A percentile compares a stretch with the other conserved stretches of the same genome.
Conservation (phyloP, 2,113 vertebrate genomes). For the Lathamus discolor region DNA sequence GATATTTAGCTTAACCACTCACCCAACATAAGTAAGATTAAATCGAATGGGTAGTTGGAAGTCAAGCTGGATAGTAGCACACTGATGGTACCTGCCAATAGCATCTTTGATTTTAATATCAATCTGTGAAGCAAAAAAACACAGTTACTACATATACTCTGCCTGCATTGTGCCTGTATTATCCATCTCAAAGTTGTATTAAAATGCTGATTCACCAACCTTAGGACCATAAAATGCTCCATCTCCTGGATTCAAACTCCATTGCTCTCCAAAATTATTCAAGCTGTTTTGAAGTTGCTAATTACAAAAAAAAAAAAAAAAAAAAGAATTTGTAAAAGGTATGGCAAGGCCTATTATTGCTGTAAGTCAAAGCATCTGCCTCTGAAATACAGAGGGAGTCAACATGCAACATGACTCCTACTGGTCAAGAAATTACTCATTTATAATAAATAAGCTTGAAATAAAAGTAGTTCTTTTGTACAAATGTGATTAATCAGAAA, state of each 20-base stretch:
- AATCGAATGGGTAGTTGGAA: conserved; percentile 94
- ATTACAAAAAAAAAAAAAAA: background rate
- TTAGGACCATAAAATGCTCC: conserved; percentile 97
- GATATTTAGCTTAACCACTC: conserved; percentile 59
- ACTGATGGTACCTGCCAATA: conserved; percentile 92
- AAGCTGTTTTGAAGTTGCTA: conserved; percentile 93
- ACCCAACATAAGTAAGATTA: conserved; percentile 92
- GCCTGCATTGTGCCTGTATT: background rate
- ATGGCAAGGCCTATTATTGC: background rate
- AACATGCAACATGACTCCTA: background rate
- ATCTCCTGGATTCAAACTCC: conserved; percentile 90
- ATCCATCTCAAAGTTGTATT: background rate
- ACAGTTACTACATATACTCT: background rate
- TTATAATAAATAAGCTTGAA: background rate
- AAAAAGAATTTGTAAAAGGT: background rate
- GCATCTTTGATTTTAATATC: conserved; percentile 95
- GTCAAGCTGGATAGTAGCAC: conserved; percentile 95
- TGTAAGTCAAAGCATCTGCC: background rate
- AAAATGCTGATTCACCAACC: conserved; percentile 70
- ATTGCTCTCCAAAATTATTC: conserved; percentile 88
- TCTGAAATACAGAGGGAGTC: background rate
- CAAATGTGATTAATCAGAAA: background rate
- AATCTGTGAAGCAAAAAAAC: conserved; percentile 78
- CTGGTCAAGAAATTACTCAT: background rate
- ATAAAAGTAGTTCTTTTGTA: background rate